These are phyloP conservation scores for Noctua janthina DNA, from an alignment of 2,888 invertebrate species.

Conservation along the genomic window DNA sequence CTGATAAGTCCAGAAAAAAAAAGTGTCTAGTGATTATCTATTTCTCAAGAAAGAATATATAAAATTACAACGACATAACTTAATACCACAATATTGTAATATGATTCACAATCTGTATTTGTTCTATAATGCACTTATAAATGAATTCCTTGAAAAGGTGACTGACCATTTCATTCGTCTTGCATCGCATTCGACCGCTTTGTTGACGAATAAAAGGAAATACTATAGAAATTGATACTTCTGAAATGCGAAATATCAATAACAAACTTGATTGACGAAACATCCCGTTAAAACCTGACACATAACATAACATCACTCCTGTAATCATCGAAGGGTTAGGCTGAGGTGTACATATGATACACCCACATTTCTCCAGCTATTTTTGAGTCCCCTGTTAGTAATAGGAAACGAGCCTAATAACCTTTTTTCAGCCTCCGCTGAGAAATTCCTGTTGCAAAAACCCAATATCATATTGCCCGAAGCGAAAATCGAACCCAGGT, in stretches of 20 bases:
- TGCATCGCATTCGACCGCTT: neutral
- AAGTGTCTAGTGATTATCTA: neutral
- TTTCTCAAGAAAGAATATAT: neutral
- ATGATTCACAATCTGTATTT: slow-evolving; percentile 10
- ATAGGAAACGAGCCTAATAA: neutral
- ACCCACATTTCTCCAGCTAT: neutral
- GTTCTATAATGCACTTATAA: slow-evolving; percentile 5
- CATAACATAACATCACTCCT: neutral
- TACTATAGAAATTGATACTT: slow-evolving; percentile 10
- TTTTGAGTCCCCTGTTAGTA: neutral
- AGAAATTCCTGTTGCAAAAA: neutral
- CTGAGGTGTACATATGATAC: no score
- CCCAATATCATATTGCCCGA: neutral
- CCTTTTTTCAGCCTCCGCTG: no score
- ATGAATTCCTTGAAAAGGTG: slow-evolving; percentile 20
- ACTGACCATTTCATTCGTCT: slow-evolving; percentile 17
- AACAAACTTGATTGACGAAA: neutral
- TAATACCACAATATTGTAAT: neutral
- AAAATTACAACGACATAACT: neutral
- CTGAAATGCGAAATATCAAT: neutral
- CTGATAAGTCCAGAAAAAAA: no score
- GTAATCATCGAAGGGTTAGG: neutral
- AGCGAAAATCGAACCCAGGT: neutral
- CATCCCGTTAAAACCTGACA: neutral
- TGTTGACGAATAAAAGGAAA: slow-evolving; percentile 26